phyloP scores from a whole-genome alignment of 2,113 vertebrate species.

The Phyllopteryx taeniolatus region DNA sequence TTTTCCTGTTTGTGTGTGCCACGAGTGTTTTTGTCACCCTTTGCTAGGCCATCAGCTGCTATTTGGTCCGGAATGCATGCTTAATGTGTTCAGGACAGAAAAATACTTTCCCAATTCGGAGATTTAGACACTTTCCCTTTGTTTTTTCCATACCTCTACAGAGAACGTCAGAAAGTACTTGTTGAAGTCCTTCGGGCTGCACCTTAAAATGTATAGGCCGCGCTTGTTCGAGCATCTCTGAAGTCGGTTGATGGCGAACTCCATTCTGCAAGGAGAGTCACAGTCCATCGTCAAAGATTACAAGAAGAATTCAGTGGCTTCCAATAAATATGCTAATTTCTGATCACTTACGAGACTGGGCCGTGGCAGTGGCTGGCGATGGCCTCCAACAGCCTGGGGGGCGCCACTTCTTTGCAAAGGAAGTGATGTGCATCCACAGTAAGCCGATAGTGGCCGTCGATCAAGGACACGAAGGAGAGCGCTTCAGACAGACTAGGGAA shows the following conservation, averaged over 20 bases:
- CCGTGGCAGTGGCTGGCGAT: constrained; percentile 90
- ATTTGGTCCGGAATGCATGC: neutral
- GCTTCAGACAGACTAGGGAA: constrained; percentile 85
- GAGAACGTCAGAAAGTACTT: constrained; percentile 95
- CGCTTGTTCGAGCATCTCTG: constrained; percentile 84
- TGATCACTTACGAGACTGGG: constrained; percentile 85
- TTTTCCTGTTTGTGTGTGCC: neutral
- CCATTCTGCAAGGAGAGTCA: constrained; percentile 77
- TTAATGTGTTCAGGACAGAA: neutral
- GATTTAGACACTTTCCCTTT: neutral
- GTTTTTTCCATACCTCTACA: constrained; percentile 79
- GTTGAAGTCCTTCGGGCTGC: constrained; percentile 93
- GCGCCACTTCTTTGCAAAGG: constrained; percentile 96
- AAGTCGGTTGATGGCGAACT: constrained; percentile 87
- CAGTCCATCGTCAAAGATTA: neutral
- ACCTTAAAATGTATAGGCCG: constrained; percentile 89
- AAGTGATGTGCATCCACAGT: constrained; percentile 95
- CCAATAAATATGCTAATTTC: neutral
- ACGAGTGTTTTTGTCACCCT: neutral
- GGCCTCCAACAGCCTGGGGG: constrained; percentile 86
- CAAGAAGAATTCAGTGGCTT: neutral
- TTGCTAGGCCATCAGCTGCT: neutral
- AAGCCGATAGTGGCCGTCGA: constrained; percentile 95
- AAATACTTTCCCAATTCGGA: neutral
- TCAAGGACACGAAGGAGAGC: constrained; percentile 90